phyloP scores from a whole-genome alignment of 2,113 vertebrate genomes.

The Coregonus clupeaformis region DNA sequence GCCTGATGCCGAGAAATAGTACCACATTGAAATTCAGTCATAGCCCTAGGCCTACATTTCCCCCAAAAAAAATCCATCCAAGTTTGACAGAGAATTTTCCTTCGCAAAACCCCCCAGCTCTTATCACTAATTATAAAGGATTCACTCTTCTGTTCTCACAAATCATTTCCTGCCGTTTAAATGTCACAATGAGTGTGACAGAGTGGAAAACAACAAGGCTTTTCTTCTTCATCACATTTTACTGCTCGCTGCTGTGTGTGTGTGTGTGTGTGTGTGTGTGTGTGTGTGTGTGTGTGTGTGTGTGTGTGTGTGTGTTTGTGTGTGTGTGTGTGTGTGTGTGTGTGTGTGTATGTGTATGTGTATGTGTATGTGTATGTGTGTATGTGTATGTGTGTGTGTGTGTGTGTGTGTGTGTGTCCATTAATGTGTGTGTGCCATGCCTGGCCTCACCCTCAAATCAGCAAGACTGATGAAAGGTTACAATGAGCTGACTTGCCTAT shows the following conservation, averaged over 20 bases:
- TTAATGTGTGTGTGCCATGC: too few relatives aligned
- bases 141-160: background rate
- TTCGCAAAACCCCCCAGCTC: background rate
- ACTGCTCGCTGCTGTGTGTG: background rate
- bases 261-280: background rate
- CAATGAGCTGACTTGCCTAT: background rate
- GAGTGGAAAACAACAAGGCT: background rate
- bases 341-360: background rate
- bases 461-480: background rate
- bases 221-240: background rate
- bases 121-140: background rate
- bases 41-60: background rate
- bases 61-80: background rate
- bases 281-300: too few relatives aligned
- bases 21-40: background rate
- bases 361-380: background rate
- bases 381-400: too few relatives aligned
- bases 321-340: too few relatives aligned
- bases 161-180: conserved; percentile 1
- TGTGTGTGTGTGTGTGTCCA: too few relatives aligned
- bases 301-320: too few relatives aligned
- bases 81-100: background rate
- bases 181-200: background rate
- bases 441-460: background rate
- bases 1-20: background rate